These are phyloP conservation scores for Eudyptes chrysolophus DNA, from an alignment of 2,113 vertebrate species.

Conservation along the genomic window DNA sequence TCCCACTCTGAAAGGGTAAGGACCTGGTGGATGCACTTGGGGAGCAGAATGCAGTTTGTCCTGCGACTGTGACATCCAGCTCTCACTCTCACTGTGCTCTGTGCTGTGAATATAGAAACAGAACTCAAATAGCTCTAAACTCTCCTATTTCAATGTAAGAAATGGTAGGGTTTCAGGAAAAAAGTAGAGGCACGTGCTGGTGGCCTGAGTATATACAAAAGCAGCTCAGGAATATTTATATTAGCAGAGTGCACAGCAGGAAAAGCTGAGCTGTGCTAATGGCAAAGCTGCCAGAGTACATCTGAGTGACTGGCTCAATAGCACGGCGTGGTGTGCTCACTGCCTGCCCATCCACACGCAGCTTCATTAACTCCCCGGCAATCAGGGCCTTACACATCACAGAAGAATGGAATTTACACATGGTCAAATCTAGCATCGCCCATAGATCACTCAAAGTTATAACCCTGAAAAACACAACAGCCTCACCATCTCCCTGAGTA, in stretches of 20 bases:
- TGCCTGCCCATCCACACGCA: not conserved
- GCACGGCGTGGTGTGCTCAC: fast-evolving
- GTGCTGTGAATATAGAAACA: not conserved
- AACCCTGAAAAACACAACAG: not conserved
- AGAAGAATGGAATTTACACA: not conserved
- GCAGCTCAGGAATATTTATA: not conserved
- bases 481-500: not conserved
- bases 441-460: not conserved
- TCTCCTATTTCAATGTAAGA: not conserved
- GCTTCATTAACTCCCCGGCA: not conserved
- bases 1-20: not conserved
- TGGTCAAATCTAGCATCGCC: not conserved
- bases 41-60: not conserved
- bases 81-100: not conserved
- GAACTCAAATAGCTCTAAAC: not conserved
- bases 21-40: not conserved
- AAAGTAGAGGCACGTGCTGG: not conserved
- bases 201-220: not conserved
- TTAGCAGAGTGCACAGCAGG: not conserved
- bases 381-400: not conserved
- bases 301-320: not conserved
- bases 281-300: not conserved
- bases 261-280: not conserved
- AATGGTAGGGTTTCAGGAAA: not conserved
- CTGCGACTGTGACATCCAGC: not conserved